Percentiles rank a stretch among this genome's conserved stretches.
Evolutionary conservation across 2,113 vertebrate genomes (phyloP).

Genomic region (Macquaria ambigua): DNA sequence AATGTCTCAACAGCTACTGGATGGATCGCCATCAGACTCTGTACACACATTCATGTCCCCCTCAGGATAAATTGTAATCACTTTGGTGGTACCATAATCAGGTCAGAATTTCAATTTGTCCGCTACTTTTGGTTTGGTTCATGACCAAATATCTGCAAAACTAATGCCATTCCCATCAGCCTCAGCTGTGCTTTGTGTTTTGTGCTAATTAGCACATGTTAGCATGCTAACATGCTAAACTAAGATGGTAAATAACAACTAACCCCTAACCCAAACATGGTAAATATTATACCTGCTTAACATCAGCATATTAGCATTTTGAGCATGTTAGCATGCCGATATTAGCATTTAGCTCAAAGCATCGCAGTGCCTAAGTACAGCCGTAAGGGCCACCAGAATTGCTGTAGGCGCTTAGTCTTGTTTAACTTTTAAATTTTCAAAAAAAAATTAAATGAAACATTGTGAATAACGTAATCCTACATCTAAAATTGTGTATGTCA

Average conservation of each 20-base stretch:
- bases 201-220: no score
- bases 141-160: background rate
- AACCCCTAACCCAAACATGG: no score
- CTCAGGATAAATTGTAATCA: no score
- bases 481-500: background rate
- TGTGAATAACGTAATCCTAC: background rate
- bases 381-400: background rate
- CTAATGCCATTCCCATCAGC: background rate
- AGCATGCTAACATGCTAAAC: no score
- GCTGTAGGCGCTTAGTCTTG: background rate
- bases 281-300: no score
- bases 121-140: no score
- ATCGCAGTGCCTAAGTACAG: background rate
- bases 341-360: background rate
- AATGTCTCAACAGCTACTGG: no score
- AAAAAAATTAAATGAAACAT: background rate
- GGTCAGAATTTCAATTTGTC: no score
- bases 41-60: no score
- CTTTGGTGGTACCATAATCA: no score
- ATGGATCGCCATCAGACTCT: background rate
- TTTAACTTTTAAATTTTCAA: background rate
- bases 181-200: background rate
- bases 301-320: background rate
- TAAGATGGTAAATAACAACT: no score
- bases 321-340: background rate